These are phyloP conservation scores for Hydrozoanthus gracilis DNA, from an alignment of 92 coral and sea anemone genomes.

Conservation along the genomic window DNA sequence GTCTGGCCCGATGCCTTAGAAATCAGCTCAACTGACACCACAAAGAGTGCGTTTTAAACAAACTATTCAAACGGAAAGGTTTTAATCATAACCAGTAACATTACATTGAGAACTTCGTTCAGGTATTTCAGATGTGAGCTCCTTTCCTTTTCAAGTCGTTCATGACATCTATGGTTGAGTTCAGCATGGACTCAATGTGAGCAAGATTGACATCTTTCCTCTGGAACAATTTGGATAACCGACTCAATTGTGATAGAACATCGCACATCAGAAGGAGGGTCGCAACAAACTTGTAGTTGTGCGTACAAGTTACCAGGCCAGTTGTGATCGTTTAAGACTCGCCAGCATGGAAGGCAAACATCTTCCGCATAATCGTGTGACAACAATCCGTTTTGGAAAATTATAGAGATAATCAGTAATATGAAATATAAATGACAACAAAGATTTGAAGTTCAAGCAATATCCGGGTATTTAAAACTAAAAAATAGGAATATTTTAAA, in stretches of 20 bases:
- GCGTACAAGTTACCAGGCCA: not conserved
- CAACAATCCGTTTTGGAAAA: constrained; percentile 1
- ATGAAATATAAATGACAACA: not conserved
- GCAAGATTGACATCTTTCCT: constrained; percentile 21
- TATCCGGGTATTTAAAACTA: not conserved
- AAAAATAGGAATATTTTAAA: not conserved
- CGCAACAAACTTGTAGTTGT: not conserved
- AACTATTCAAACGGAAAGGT: too few species aligned
- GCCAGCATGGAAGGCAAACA: constrained; percentile 4
- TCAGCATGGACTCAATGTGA: constrained; percentile 18
- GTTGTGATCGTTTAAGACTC: not conserved
- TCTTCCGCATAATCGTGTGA: constrained; percentile 24
- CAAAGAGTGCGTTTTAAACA: too few species aligned
- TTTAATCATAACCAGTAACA: too few species aligned
- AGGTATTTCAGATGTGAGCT: constrained; percentile 18
- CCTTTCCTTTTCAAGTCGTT: constrained; percentile 7
- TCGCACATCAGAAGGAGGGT: constrained; percentile 19
- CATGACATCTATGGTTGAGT: not conserved
- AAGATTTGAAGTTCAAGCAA: not conserved
- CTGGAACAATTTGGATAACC: constrained; percentile 2
- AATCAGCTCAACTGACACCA: too few species aligned
- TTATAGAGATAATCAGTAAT: not conserved
- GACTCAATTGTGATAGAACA: constrained; percentile 2
- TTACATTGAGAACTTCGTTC: not conserved
- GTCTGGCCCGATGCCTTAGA: too few species aligned